Evolutionary conservation across 2,888 invertebrate genomes (phyloP).

Genomic region (Synergus umbraculus): DNA sequence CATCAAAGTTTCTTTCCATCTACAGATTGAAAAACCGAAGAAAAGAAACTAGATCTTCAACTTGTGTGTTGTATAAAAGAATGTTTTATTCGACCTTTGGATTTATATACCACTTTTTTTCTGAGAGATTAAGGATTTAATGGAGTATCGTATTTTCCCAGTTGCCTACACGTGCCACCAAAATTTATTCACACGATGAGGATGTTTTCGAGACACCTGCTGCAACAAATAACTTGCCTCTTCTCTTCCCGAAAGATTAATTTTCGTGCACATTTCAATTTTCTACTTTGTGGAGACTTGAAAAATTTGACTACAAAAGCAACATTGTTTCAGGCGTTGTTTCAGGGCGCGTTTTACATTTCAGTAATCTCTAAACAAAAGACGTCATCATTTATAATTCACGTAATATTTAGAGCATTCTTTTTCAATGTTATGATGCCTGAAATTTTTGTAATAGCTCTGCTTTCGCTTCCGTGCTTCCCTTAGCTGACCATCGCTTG

Average conservation of each 20-base stretch:
- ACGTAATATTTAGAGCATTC: not conserved
- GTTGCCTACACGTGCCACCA: not conserved
- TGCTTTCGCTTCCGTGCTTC: not conserved
- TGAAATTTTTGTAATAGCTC: not conserved
- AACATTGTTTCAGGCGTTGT: not conserved
- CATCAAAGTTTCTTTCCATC: slow-evolving; percentile 6
- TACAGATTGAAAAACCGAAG: not conserved
- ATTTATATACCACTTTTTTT: not conserved
- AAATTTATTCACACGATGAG: not conserved
- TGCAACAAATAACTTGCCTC: no score
- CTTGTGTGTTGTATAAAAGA: no score
- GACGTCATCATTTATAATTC: no score
- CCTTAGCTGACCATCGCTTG: slow-evolving; percentile 6
- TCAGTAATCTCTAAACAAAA: no score
- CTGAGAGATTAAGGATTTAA: no score
- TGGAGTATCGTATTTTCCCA: not conserved
- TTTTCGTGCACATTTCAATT: no score
- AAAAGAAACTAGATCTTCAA: not conserved
- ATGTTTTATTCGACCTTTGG: not conserved
- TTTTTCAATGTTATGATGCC: not conserved
- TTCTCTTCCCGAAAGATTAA: no score
- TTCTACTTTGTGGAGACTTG: no score
- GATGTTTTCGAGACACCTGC: not conserved
- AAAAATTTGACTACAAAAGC: no score
- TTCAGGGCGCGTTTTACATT: not conserved